Evolutionary conservation across 2,113 vertebrate species (phyloP).

Genomic region (Megaceryle torquata): DNA sequence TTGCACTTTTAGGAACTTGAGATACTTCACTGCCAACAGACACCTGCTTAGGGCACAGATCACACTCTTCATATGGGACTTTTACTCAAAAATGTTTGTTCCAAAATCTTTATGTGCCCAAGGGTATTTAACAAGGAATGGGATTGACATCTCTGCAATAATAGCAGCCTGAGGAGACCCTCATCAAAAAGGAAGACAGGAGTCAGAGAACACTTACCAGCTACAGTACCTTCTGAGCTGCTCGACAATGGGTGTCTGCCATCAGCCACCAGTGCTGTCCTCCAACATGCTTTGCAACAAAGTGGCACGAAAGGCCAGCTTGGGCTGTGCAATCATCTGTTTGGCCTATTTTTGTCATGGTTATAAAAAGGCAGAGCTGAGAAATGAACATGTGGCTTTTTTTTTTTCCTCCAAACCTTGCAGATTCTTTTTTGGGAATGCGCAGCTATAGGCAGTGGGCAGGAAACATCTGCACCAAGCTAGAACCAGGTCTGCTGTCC

Average conservation of each 20-base stretch:
- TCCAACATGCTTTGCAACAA: not conserved
- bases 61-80: not conserved
- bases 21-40: not conserved
- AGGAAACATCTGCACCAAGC: not conserved
- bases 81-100: not conserved
- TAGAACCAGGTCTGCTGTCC: rapidly evolving
- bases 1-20: not conserved
- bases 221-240: rapidly evolving
- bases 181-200: not conserved
- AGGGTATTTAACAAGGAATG: not conserved
- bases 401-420: not conserved
- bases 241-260: not conserved
- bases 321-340: not conserved
- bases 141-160: not conserved
- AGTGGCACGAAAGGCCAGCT: not conserved
- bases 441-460: not conserved
- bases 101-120: not conserved
- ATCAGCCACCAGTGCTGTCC: not conserved
- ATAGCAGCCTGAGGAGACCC: not conserved
- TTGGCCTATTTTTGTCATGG: not conserved
- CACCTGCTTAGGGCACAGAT: not conserved
- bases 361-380: not conserved
- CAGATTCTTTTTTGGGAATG: not conserved
- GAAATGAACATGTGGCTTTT: not conserved
- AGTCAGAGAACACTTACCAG: not conserved